Conservation (phyloP, 2,888 invertebrate genomes). For the Drosophila stalkeri region DNA sequence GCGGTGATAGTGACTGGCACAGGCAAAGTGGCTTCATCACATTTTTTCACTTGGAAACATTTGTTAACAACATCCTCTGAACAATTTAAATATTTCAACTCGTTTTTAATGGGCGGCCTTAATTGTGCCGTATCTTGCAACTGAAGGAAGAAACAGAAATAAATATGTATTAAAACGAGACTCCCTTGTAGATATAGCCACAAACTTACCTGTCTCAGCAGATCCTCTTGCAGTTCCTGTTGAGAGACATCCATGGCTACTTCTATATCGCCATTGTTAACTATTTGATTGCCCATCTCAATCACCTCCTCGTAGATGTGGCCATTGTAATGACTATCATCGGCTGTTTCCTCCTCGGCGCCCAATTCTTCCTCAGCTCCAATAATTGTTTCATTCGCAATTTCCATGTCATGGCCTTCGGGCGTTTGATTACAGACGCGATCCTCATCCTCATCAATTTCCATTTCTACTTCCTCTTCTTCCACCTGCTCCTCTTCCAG, state of each 20-base stretch:
- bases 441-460: conserved; percentile 11
- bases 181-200: conserved; percentile 1
- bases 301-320: conserved; percentile 32
- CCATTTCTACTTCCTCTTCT: not conserved
- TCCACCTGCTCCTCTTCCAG: conserved; percentile 2
- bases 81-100: not conserved
- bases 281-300: conserved; percentile 9
- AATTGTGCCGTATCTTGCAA: not conserved
- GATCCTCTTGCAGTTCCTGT: not conserved
- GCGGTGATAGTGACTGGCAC: not conserved
- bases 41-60: conserved; percentile 3
- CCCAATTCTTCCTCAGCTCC: conserved; percentile 67
- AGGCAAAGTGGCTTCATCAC: conserved; percentile 7
- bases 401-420: conserved; percentile 46
- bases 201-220: conserved; percentile 23
- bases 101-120: not conserved
- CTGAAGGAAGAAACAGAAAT: not conserved
- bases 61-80: not conserved
- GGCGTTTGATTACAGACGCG: conserved; percentile 45
- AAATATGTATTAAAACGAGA: not conserved
- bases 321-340: conserved; percentile 47
- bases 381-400: conserved; percentile 69
- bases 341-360: conserved; percentile 44
- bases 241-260: conserved; percentile 11
- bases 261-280: conserved; percentile 14